Evolutionary conservation across 2,113 vertebrate genomes (phyloP).

Genomic region (Trochalopteron elliotii): DNA sequence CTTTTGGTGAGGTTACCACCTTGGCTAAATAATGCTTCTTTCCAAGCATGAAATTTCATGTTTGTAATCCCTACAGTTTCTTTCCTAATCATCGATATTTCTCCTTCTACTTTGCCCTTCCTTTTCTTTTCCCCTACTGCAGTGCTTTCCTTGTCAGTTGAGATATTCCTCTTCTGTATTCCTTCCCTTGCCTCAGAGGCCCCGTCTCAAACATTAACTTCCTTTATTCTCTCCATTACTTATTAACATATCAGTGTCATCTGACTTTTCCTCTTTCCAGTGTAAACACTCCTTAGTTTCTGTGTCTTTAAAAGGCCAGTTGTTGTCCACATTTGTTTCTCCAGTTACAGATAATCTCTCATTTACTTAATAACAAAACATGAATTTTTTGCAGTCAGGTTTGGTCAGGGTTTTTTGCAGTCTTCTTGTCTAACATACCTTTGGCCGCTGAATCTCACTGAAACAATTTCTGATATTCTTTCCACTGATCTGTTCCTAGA

Average conservation of each 20-base stretch:
- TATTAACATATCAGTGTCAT: neutral
- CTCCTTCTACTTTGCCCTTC: neutral
- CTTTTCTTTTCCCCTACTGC: neutral
- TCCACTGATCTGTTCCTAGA: neutral
- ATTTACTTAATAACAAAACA: neutral
- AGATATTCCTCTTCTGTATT: neutral
- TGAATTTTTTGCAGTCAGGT: neutral
- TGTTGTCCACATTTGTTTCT: neutral
- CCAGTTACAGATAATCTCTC: neutral
- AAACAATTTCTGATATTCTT: neutral
- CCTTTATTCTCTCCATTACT: neutral
- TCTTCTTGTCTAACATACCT: neutral
- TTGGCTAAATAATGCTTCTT: neutral
- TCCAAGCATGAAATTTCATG: neutral
- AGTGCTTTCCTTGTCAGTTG: neutral
- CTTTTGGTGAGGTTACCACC: neutral
- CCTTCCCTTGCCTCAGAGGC: neutral
- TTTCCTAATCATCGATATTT: neutral
- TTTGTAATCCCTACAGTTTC: neutral
- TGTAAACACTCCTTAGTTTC: neutral
- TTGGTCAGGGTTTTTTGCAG: neutral
- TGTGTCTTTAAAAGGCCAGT: neutral
- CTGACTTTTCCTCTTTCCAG: neutral
- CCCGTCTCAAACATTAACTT: neutral
- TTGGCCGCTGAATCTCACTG: neutral